These are phyloP conservation scores for Eurystomus gularis DNA, from an alignment of 2,113 vertebrate species.

Conservation along the genomic window DNA sequence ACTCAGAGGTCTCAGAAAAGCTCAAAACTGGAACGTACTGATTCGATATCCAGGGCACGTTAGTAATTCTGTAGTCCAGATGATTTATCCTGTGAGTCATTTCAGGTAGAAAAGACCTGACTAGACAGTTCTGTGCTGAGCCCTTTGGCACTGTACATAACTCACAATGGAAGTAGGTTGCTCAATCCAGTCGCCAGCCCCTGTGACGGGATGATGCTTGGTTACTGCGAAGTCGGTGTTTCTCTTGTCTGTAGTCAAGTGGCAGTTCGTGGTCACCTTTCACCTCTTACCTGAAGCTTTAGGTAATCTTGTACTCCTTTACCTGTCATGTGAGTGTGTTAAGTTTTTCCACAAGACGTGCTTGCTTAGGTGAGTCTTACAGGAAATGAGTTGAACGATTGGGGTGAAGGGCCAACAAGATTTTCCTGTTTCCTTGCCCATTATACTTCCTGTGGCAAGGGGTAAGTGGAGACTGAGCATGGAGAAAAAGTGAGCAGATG, in stretches of 20 bases:
- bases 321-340: neutral
- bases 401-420: neutral
- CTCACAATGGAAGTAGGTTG: rapidly evolving
- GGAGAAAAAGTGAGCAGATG: neutral
- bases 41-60: too few species aligned
- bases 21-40: neutral
- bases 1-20: neutral
- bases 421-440: neutral
- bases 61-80: neutral
- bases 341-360: neutral
- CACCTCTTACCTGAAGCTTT: neutral
- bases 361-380: neutral
- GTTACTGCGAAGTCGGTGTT: neutral
- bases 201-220: neutral
- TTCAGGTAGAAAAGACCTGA: neutral
- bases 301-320: neutral
- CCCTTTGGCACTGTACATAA: neutral
- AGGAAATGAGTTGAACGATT: neutral
- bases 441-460: neutral
- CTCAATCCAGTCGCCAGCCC: neutral
- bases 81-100: neutral
- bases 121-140: neutral
- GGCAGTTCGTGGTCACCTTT: neutral
- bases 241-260: neutral
- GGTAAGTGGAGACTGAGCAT: neutral